These are phyloP conservation scores for Echiichthys vipera DNA, from an alignment of 2,797 vertebrate species.

Conservation along the genomic window DNA sequence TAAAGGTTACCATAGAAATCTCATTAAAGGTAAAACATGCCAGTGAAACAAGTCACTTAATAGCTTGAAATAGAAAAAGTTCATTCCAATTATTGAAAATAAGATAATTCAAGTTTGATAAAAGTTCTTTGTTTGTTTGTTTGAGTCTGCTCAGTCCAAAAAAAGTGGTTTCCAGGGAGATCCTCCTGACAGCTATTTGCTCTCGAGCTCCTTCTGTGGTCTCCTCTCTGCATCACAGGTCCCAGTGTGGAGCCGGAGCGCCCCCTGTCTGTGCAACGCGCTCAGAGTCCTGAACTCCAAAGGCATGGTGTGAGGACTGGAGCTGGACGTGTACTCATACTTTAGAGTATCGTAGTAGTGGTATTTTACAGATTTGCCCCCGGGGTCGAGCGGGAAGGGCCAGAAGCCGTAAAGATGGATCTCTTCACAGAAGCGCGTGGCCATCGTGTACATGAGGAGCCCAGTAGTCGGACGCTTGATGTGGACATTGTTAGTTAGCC, in stretches of 20 bases:
- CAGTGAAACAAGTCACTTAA: constrained; percentile 17
- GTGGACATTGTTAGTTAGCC: constrained; percentile 96
- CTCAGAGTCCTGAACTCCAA: constrained; percentile 96
- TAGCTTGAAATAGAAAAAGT: constrained; percentile 55
- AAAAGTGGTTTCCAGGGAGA: constrained; percentile 35
- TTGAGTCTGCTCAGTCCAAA: constrained; percentile 15
- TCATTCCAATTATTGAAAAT: constrained; percentile 42
- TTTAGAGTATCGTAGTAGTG: constrained; percentile 96
- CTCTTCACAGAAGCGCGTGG: constrained; percentile 97
- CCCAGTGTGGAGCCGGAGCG: constrained; percentile 93
- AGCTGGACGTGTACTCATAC: constrained; percentile 94
- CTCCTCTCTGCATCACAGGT: constrained; percentile 79
- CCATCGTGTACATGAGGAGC: constrained; percentile 97
- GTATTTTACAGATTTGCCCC: constrained; percentile 92
- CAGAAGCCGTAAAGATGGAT: constrained; percentile 98
- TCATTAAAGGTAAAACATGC: constrained; percentile 48
- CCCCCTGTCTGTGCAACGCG: constrained; percentile 92
- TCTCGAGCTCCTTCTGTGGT: constrained; percentile 13
- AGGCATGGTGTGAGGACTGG: constrained; percentile 97
- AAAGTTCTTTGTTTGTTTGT: constrained; percentile 29
- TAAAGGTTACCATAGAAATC: constrained; percentile 58
- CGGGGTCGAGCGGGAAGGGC: constrained; percentile 90
- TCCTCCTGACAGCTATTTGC: constrained; percentile 16
- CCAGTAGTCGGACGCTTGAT: constrained; percentile 98
- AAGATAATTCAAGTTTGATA: constrained; percentile 56